These are phyloP conservation scores for Tricholaema leucomelas DNA, from an alignment of 2,113 vertebrate genomes.

Conservation along the genomic window DNA sequence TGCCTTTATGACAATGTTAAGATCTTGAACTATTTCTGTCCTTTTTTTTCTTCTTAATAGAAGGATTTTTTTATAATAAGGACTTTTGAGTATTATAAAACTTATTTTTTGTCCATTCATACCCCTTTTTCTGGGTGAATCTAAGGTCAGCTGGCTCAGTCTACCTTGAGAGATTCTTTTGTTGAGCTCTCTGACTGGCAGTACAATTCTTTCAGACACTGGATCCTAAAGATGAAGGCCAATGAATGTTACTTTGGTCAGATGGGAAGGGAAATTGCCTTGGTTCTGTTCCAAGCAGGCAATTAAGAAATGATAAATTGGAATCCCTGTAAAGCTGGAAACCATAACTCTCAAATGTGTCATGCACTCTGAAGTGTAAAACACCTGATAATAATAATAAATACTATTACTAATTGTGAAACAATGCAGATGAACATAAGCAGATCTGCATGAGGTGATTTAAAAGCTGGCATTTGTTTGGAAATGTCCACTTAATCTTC, in stretches of 20 bases:
- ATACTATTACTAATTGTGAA: conserved; percentile 54
- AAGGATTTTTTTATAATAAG: not conserved
- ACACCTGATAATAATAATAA: conserved; percentile 67
- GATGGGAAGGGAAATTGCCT: conserved; percentile 67
- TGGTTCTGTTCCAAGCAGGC: conserved; percentile 74
- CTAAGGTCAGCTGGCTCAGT: not conserved
- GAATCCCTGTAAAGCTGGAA: conserved; percentile 56
- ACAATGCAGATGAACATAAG: conserved; percentile 2
- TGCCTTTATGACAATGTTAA: not conserved
- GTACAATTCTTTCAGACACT: not conserved
- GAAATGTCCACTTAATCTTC: not conserved
- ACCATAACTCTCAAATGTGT: conserved; percentile 55
- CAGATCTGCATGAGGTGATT: not conserved
- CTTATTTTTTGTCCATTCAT: not conserved
- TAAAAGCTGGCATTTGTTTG: not conserved
- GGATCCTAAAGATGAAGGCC: conserved; percentile 45
- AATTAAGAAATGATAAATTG: conserved; percentile 77
- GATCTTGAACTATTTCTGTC: not conserved
- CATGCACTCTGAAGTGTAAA: conserved; percentile 65
- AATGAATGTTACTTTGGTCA: conserved; percentile 44
- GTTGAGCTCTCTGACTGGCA: conserved; percentile 1
- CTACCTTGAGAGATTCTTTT: not conserved
- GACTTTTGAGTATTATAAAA: not conserved
- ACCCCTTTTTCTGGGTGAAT: not conserved
- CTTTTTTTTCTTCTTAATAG: not conserved